Evolutionary conservation across 35 echinoderm and acorn worm species (phyloP).

Genomic region (Patiria miniata): DNA sequence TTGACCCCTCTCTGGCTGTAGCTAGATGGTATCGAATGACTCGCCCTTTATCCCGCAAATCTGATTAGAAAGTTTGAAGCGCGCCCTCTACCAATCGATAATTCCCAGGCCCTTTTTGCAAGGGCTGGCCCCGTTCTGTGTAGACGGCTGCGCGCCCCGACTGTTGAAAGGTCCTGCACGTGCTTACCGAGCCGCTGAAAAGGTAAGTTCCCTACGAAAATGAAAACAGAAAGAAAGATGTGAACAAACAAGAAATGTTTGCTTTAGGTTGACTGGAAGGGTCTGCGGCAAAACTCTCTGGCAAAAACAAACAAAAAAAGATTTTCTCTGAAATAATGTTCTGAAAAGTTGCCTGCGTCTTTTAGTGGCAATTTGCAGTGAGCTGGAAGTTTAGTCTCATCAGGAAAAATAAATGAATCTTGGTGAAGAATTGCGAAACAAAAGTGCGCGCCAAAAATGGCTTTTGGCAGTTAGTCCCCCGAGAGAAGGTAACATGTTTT

Average conservation of each 20-base stretch:
- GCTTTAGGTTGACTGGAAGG: not conserved
- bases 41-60: not conserved
- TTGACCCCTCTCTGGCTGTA: not conserved
- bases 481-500: too few species aligned
- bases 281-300: not conserved
- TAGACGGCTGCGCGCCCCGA: not conserved
- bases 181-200: not conserved
- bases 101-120: not conserved
- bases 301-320: too few species aligned
- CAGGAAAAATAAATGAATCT: too few species aligned
- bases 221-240: not conserved
- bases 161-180: not conserved
- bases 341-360: too few species aligned
- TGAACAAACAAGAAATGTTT: conserved; percentile 23
- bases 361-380: too few species aligned
- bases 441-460: too few species aligned
- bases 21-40: not conserved
- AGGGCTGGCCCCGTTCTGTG: not conserved
- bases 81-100: not conserved
- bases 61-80: conserved; percentile 28
- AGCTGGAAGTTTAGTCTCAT: too few species aligned
- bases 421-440: too few species aligned
- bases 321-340: too few species aligned
- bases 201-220: not conserved
- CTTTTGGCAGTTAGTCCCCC: too few species aligned